A percentile compares a stretch with the other conserved stretches of the same genome.
Evolutionary conservation across 2,888 invertebrate genomes (phyloP).

Genomic region (Xestia ashworthii): DNA sequence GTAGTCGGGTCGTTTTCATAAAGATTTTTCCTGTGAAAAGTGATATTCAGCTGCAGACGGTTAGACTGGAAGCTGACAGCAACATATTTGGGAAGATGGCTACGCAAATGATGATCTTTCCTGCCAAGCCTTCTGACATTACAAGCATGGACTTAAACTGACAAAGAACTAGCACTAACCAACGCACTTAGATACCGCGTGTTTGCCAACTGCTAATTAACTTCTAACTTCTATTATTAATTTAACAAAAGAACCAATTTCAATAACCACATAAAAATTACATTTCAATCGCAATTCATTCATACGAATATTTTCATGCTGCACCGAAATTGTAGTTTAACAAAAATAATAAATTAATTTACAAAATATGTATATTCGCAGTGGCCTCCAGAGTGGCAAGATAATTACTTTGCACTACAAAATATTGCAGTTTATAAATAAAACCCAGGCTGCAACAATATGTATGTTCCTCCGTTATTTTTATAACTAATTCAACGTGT

Average conservation of each 20-base stretch:
- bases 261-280: neutral
- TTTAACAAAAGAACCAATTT: neutral
- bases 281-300: conserved; percentile 17
- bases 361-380: conserved; percentile 29
- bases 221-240: too few relatives aligned
- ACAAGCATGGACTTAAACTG: too few relatives aligned
- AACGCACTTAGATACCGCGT: too few relatives aligned
- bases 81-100: neutral
- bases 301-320: neutral
- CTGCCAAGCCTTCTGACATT: too few relatives aligned
- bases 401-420: conserved; percentile 44
- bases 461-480: conserved; percentile 30
- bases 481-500: conserved; percentile 45
- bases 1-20: neutral
- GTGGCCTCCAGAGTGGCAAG: conserved; percentile 28
- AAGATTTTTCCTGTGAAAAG: neutral
- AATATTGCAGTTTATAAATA: conserved; percentile 54
- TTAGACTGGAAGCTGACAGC: neutral
- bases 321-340: conserved; percentile 11
- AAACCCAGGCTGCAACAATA: conserved; percentile 46
- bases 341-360: conserved; percentile 38
- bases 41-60: neutral
- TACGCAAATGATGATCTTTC: neutral
- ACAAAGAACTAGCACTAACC: too few relatives aligned
- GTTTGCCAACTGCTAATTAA: too few relatives aligned